These are phyloP conservation scores for Incurvaria masculella DNA, from an alignment of 2,888 invertebrate species.

Conservation along the genomic window DNA sequence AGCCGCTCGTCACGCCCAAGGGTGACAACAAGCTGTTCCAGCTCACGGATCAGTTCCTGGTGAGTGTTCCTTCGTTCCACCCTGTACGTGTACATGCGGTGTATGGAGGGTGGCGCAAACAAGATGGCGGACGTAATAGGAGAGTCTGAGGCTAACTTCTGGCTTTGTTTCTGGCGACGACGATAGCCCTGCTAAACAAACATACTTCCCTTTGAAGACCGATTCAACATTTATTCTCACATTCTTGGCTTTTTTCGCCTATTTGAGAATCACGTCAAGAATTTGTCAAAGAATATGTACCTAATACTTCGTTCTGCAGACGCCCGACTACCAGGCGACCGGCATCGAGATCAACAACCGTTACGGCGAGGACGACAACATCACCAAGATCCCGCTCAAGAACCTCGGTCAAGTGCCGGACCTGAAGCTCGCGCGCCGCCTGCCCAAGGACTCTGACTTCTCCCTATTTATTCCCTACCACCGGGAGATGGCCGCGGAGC, in stretches of 20 bases:
- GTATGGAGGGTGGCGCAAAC: too few relatives aligned
- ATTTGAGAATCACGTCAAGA: background rate
- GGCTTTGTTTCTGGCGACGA: too few relatives aligned
- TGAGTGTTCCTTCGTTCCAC: conserved; percentile 37
- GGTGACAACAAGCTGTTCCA: conserved; percentile 60
- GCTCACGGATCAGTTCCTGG: conserved; percentile 59
- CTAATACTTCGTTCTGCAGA: conserved; percentile 6
- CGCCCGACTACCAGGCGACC: conserved; percentile 45
- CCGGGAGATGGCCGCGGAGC: conserved; percentile 64
- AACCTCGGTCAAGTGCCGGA: conserved; percentile 52
- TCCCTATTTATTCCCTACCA: conserved; percentile 73
- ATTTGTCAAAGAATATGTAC: background rate
- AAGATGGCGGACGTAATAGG: conserved; percentile 27
- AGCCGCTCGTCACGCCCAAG: conserved; percentile 61
- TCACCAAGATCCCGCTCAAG: conserved; percentile 51
- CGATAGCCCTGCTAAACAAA: too few relatives aligned
- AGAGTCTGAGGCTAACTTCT: conserved; percentile 32
- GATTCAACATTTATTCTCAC: too few relatives aligned
- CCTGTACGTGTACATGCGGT: too few relatives aligned
- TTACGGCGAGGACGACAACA: conserved; percentile 52
- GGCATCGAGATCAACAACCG: conserved; percentile 60
- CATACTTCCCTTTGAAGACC: too few relatives aligned
- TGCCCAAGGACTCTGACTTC: conserved; percentile 63
- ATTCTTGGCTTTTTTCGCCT: background rate
- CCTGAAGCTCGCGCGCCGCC: conserved; percentile 51